A percentile compares a stretch with the other conserved stretches of the same genome.
phyloP scores from a whole-genome alignment of 2,113 vertebrate species.

The Petrocephalus microphthalmus region DNA sequence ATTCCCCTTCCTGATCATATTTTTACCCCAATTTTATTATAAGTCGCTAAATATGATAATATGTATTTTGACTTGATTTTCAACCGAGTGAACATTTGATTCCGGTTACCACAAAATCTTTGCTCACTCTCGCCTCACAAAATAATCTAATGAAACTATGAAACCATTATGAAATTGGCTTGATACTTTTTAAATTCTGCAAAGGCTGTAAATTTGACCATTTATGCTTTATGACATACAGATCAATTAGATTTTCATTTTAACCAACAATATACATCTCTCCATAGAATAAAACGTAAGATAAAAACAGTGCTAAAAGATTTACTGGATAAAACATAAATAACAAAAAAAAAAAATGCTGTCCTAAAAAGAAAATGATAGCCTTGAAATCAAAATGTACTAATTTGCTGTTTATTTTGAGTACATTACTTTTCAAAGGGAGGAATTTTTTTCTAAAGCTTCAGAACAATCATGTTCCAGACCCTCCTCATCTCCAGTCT shows the following conservation, averaged over 20 bases:
- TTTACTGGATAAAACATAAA: background rate
- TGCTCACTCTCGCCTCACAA: background rate
- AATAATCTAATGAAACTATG: background rate
- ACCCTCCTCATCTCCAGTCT: slow-evolving; percentile 4
- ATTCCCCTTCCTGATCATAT: background rate
- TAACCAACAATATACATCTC: background rate
- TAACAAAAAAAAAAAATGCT: background rate
- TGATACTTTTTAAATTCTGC: background rate
- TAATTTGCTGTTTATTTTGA: background rate
- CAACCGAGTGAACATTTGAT: background rate
- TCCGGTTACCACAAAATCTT: background rate
- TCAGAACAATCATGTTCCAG: background rate
- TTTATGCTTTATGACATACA: background rate
- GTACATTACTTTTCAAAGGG: slow-evolving; percentile 3
- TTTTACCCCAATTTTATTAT: background rate
- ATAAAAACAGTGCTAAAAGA: background rate
- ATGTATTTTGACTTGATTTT: background rate
- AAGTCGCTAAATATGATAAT: background rate
- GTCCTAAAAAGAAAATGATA: background rate
- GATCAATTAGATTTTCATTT: background rate
- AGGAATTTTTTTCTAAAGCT: slow-evolving; percentile 5
- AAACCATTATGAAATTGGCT: background rate
- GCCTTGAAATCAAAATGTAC: background rate
- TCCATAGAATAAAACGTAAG: background rate
- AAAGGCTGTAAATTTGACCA: background rate